A percentile compares a stretch with the other conserved stretches of the same genome.
These are phyloP conservation scores for Musca domestica DNA, from an alignment of 1,140 invertebrate genomes.

Conservation along the genomic window DNA sequence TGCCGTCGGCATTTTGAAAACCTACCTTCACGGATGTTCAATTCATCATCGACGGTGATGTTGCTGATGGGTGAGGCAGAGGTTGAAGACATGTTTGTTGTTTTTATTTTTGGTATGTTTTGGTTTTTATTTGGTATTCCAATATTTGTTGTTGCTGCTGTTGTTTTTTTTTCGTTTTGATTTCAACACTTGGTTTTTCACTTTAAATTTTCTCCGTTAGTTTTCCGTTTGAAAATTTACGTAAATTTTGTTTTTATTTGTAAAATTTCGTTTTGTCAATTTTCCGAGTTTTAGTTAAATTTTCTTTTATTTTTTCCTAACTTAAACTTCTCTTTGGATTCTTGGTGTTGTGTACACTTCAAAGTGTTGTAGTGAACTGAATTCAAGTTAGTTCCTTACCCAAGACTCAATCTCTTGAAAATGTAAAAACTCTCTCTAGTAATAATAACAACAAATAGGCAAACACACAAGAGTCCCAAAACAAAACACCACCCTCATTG, in stretches of 20 bases:
- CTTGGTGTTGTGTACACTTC: slow-evolving; percentile 12
- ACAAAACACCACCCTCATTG: too few species aligned
- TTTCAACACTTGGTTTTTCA: slow-evolving; percentile 1
- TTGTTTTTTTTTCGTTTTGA: neutral
- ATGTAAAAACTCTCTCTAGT: slow-evolving; percentile 9
- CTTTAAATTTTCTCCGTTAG: neutral
- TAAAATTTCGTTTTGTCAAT: neutral
- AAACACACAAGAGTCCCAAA: too few species aligned
- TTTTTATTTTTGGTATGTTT: slow-evolving; percentile 9
- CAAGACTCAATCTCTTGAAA: slow-evolving; percentile 19
- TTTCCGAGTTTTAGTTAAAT: neutral
- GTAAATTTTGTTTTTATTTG: neutral
- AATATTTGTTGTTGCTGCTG: neutral
- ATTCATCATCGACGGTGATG: slow-evolving; percentile 52
- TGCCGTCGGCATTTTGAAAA: slow-evolving; percentile 35
- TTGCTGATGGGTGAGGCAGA: slow-evolving; percentile 52
- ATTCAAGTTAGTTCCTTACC: neutral
- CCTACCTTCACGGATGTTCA: slow-evolving; percentile 51
- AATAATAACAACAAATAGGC: neutral
- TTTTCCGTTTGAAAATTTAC: neutral
- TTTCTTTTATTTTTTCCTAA: neutral
- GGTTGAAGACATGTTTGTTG: slow-evolving; percentile 49
- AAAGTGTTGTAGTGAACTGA: slow-evolving; percentile 20
- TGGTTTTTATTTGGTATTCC: neutral
- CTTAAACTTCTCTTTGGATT: neutral